Evolutionary conservation across 2,113 vertebrate genomes (phyloP), one percentile per base, ranked within the genome.

Genomic region (Puffinus mauretanicus): DNA sequence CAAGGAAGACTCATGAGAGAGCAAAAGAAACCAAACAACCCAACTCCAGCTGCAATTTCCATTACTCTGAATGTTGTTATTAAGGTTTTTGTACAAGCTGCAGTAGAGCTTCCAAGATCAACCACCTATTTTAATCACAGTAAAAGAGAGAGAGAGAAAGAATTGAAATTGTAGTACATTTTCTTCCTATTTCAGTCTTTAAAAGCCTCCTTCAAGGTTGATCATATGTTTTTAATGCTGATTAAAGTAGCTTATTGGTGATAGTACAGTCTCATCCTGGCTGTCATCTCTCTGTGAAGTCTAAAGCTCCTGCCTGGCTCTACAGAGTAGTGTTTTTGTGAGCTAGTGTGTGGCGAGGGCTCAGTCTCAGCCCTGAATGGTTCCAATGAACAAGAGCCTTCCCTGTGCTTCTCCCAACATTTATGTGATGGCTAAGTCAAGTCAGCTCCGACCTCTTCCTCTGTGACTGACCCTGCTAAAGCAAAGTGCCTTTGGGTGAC

Each of bases 1-100:
- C 46, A 58, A 69, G 42, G 51, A 95, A 64, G 38, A 86, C 38
- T 80, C 51, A 26, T 16, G 77, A 57, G 60, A 90, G 54, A 94
- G 67, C 24, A 88, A 93, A 95, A 81, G 82, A 93, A 82, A 82
- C 44, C 75, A 88, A 96, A 89, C 22, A 62, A 38, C 62, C 44
- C 47, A 72, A 30, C 32, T 55, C 34, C 62, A 89, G 70, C 93
- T 91, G 75, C 55, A 93, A 86, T 67, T 86, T 82, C 79, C 46
- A 44, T 76, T 51, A 60, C 55, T 80, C 44, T 47, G 61, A 85
- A 49, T 89, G 10, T 44, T 92, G 49, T 78, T 69, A 61, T 40
- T 80, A 36, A 2, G 6, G 6, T 27, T 70, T 71, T 86, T 87
- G 22, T 34, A 34, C 36, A 62, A 81, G 84, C 73, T 79, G 70